Conservation (phyloP, 1,140 invertebrate species). For the Mya arenaria region DNA sequence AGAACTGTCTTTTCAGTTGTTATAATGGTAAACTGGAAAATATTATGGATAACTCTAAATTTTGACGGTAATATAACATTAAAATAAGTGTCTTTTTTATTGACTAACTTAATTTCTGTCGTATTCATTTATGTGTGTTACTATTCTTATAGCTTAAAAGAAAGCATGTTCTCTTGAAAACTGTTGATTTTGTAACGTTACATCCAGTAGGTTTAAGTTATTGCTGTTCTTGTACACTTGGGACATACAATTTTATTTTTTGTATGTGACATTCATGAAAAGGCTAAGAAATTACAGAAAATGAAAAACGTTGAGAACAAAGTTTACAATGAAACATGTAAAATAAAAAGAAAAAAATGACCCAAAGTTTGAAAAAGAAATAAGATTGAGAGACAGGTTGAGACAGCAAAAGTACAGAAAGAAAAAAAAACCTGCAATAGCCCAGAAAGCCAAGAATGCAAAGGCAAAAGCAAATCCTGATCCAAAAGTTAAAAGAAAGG, state of each 20-base stretch:
- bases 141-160: not conserved
- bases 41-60: not conserved
- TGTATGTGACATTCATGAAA: not conserved
- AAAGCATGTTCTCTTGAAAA: constrained; percentile 2
- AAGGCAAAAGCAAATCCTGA: constrained; percentile 15
- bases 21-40: not conserved
- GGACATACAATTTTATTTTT: not conserved
- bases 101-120: constrained; percentile 15
- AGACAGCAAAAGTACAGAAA: constrained; percentile 8
- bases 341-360: not conserved
- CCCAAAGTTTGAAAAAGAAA: not conserved
- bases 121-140: not conserved
- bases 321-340: not conserved
- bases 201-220: not conserved
- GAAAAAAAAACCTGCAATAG: too few relatives aligned
- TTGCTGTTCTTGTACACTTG: constrained; percentile 7
- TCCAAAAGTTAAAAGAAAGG: not conserved
- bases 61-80: constrained; percentile 20
- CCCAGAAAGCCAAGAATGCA: constrained; percentile 1
- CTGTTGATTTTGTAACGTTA: constrained; percentile 6
- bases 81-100: constrained; percentile 25
- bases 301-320: constrained; percentile 3
- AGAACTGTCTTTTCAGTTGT: constrained; percentile 2
- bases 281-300: not conserved
- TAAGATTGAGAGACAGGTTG: constrained; percentile 4